Conservation (phyloP, 2,113 vertebrate species). For the Tragulus kanchil region DNA sequence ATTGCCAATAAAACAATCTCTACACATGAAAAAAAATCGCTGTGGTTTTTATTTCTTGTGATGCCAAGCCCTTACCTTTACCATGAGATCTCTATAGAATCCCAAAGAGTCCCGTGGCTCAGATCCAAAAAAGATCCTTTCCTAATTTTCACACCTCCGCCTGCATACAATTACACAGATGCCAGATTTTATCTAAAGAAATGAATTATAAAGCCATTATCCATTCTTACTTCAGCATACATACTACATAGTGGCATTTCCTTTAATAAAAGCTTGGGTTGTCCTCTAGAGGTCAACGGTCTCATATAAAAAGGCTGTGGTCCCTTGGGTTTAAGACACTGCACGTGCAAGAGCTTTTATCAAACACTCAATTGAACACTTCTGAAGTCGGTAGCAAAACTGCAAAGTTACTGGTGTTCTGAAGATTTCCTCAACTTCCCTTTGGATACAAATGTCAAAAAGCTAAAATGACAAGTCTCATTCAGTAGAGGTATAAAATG, state of each 20-base stretch:
- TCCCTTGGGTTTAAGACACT: constrained; percentile 79
- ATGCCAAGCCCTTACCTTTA: constrained; percentile 80
- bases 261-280: constrained; percentile 74
- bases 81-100: constrained; percentile 79
- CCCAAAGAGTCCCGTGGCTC: constrained; percentile 77
- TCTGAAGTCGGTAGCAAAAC: constrained; percentile 82
- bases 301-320: constrained; percentile 70
- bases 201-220: constrained; percentile 74
- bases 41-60: constrained; percentile 75
- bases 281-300: constrained; percentile 78
- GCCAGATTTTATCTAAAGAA: constrained; percentile 78
- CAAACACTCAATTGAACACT: constrained; percentile 48
- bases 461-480: constrained; percentile 84
- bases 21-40: constrained; percentile 73
- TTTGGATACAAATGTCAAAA: constrained; percentile 86
- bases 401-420: constrained; percentile 77
- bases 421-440: constrained; percentile 82
- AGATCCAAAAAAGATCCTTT: constrained; percentile 69
- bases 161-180: constrained; percentile 67
- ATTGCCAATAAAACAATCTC: constrained; percentile 77
- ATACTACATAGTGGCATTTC: constrained; percentile 58
- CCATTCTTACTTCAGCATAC: constrained; percentile 11
- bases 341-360: constrained; percentile 70
- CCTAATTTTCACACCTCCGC: constrained; percentile 67
- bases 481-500: constrained; percentile 87